Conservation (phyloP, 2,113 vertebrate species). For the Callocephalon fimbriatum region DNA sequence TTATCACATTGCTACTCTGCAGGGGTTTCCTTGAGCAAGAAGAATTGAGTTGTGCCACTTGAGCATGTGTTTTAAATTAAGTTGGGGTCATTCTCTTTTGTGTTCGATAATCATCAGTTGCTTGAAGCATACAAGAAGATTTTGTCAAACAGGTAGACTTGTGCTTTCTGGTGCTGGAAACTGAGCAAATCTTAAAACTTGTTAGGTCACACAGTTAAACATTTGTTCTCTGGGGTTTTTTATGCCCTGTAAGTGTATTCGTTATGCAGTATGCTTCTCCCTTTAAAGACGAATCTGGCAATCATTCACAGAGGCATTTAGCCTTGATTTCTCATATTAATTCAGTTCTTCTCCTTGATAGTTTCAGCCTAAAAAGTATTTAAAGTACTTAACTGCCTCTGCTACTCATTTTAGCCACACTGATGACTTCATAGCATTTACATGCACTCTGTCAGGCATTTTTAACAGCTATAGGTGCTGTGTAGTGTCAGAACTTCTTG, state of each 20-base stretch:
- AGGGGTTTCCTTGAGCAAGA: conserved; percentile 14
- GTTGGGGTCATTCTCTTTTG: neutral
- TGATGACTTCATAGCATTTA: neutral
- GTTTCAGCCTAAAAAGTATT: neutral
- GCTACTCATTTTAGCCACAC: neutral
- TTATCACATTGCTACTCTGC: conserved; percentile 37
- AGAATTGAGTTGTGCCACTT: neutral
- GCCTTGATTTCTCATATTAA: neutral
- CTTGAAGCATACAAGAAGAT: neutral
- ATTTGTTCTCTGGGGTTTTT: neutral
- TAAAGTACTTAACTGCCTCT: neutral
- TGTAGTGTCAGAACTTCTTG: neutral
- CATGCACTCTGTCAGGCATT: neutral
- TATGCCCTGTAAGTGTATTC: neutral
- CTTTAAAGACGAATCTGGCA: neutral
- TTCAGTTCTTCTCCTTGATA: neutral
- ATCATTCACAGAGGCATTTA: neutral
- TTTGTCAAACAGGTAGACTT: neutral
- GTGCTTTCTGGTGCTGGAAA: neutral
- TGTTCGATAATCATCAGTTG: neutral
- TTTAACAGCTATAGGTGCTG: neutral
- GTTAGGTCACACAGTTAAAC: neutral
- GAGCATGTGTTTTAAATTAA: conserved; percentile 20
- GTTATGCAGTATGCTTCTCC: neutral
- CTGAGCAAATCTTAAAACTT: neutral